phyloP scores from a whole-genome alignment of 2,888 invertebrate species.

The Orthonevra nobilis region DNA sequence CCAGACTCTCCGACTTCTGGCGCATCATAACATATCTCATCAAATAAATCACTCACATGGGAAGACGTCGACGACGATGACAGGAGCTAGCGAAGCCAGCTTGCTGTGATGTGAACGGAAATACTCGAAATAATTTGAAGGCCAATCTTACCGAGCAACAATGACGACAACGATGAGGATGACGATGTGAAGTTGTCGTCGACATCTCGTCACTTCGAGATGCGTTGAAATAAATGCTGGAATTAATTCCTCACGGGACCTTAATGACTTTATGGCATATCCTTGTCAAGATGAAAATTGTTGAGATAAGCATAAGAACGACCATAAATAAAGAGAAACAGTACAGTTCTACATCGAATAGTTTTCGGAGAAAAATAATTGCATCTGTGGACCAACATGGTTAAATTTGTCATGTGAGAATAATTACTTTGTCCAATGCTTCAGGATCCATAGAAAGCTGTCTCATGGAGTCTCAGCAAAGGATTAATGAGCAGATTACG shows the following conservation, averaged over 20 bases:
- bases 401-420: too few relatives aligned
- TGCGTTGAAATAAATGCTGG: constrained; percentile 69
- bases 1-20: constrained; percentile 15
- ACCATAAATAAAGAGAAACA: too few relatives aligned
- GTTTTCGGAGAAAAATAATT: too few relatives aligned
- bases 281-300: constrained; percentile 51
- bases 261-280: constrained; percentile 68
- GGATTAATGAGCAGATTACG: too few relatives aligned
- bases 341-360: too few relatives aligned
- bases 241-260: constrained; percentile 69
- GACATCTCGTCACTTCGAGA: constrained; percentile 57
- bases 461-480: too few relatives aligned
- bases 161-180: neutral
- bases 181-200: constrained; percentile 40
- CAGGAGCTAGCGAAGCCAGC: constrained; percentile 27
- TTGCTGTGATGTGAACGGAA: constrained; percentile 60
- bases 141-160: constrained; percentile 9
- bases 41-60: constrained; percentile 69
- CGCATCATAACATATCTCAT: constrained; percentile 60
- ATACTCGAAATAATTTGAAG: constrained; percentile 66
- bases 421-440: too few relatives aligned
- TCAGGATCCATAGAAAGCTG: too few relatives aligned
- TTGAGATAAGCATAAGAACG: too few relatives aligned
- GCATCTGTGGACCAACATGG: too few relatives aligned
- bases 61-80: constrained; percentile 38